These are phyloP conservation scores for Tupiocoris notatus DNA, from an alignment of 2,888 invertebrate species.

Conservation along the genomic window DNA sequence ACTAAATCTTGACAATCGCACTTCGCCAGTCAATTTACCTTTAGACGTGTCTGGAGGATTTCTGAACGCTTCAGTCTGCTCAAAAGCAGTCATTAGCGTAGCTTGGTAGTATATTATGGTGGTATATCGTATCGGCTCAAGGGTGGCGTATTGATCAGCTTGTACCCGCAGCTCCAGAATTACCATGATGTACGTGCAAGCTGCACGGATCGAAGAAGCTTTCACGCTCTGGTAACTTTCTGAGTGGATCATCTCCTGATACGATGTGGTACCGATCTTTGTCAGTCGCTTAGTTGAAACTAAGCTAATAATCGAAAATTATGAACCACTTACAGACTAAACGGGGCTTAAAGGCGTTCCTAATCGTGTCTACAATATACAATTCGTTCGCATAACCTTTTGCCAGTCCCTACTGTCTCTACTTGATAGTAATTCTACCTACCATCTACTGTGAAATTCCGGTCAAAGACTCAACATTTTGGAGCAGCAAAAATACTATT, in stretches of 20 bases:
- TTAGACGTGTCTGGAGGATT: constrained; percentile 12
- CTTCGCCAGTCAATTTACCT: constrained; percentile 25
- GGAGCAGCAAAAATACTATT: no score
- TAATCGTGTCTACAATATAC: no score
- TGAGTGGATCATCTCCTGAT: background rate
- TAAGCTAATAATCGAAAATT: no score
- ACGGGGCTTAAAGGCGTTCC: no score
- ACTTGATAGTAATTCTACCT: no score
- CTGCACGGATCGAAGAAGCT: background rate
- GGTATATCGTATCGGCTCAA: background rate
- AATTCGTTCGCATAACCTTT: no score
- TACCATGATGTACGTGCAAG: background rate
- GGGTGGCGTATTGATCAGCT: background rate
- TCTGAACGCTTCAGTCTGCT: background rate
- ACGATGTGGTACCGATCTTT: background rate
- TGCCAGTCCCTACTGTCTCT: no score
- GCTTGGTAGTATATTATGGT: background rate
- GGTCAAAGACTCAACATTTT: no score
- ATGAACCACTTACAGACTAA: no score
- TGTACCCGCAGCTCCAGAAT: background rate
- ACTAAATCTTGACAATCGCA: constrained; percentile 14
- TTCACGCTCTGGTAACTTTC: background rate
- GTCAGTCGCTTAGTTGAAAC: no score
- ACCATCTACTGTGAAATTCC: no score
- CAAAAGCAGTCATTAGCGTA: background rate